phyloP scores from a whole-genome alignment of 1,140 invertebrate genomes.

The Homalodisca vitripennis region DNA sequence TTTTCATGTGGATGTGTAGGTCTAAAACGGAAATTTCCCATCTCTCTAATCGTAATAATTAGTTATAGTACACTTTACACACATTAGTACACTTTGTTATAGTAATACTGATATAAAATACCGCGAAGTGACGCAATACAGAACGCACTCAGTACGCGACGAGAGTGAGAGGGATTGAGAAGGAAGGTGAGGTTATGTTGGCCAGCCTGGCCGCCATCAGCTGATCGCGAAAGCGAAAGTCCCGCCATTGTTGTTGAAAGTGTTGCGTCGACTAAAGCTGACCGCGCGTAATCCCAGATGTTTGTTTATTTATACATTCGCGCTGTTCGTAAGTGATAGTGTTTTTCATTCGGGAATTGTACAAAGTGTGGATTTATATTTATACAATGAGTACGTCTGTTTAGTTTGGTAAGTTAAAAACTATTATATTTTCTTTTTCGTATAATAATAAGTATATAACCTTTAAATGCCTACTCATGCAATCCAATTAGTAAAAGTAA shows the following conservation, averaged over 20 bases:
- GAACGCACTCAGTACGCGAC: not conserved
- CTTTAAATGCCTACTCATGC: too few relatives aligned
- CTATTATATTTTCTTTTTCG: too few relatives aligned
- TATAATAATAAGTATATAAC: too few relatives aligned
- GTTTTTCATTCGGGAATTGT: too few relatives aligned
- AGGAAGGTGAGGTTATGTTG: slow-evolving; percentile 2
- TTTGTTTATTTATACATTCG: not conserved
- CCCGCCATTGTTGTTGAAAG: slow-evolving; percentile 13
- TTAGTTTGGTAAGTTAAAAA: too few relatives aligned
- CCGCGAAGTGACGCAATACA: not conserved
- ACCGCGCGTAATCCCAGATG: not conserved
- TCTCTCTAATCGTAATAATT: not conserved
- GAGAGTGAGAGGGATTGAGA: not conserved
- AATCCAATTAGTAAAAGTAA: too few relatives aligned
- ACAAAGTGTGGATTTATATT: too few relatives aligned
- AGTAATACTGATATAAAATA: not conserved
- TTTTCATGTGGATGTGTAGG: too few relatives aligned
- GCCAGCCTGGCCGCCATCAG: not conserved
- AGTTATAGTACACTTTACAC: not conserved
- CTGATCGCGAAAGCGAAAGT: slow-evolving; percentile 6
- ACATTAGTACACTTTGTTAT: not conserved
- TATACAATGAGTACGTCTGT: too few relatives aligned
- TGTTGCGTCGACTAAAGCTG: not conserved
- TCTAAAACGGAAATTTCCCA: not conserved
- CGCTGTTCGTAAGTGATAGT: not conserved